phyloP scores from a whole-genome alignment of 1,140 invertebrate genomes.

The Drosophila insularis region DNA sequence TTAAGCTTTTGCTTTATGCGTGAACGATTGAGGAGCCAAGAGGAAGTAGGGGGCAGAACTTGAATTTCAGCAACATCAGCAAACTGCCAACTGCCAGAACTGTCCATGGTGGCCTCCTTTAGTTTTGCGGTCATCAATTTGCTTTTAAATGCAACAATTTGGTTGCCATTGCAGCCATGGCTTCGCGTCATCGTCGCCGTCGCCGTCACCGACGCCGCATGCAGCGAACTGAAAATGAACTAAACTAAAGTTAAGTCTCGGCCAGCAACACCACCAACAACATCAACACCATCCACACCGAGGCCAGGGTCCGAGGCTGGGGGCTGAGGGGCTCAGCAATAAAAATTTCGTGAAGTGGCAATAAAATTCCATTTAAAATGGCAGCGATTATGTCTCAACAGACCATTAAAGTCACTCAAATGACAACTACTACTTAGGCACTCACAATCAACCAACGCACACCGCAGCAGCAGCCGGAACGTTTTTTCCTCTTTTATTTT shows the following conservation, averaged over 20 bases:
- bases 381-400: constrained; percentile 83
- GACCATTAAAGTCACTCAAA: constrained; percentile 83
- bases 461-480: constrained; percentile 25
- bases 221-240: constrained; percentile 32
- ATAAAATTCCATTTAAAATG: constrained; percentile 83
- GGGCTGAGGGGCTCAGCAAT: constrained; percentile 51
- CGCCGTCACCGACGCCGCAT: constrained; percentile 67
- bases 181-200: constrained; percentile 61
- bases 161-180: constrained; percentile 64
- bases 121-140: constrained; percentile 81
- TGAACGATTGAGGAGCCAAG: constrained; percentile 34
- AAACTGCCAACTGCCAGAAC: constrained; percentile 22
- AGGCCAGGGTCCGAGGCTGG: background rate
- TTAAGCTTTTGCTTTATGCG: constrained; percentile 65
- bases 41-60: constrained; percentile 42
- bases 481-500: too few relatives aligned
- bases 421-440: constrained; percentile 82
- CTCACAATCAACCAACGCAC: constrained; percentile 42
- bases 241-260: constrained; percentile 1
- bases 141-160: constrained; percentile 82
- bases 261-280: background rate
- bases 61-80: constrained; percentile 55
- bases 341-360: constrained; percentile 81
- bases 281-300: background rate
- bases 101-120: constrained; percentile 70